These are phyloP conservation scores for Eupeodes corollae DNA, from an alignment of 1,140 invertebrate species.

Conservation along the genomic window DNA sequence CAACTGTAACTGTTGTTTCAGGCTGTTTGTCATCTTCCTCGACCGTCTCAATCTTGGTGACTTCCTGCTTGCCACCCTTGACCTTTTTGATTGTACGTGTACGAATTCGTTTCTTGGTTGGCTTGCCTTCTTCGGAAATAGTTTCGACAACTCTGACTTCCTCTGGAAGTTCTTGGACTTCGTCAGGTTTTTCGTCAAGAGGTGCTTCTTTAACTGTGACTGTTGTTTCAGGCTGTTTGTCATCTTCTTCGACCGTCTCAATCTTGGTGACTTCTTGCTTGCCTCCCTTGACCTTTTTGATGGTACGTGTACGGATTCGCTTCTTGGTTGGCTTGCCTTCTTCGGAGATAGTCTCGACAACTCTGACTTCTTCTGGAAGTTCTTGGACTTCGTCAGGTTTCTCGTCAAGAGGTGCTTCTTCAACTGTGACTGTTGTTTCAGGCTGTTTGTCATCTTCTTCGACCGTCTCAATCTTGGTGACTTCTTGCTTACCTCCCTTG, in stretches of 20 bases:
- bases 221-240: conserved; percentile 6
- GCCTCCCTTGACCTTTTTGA: conserved; percentile 9
- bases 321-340: conserved; percentile 8
- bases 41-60: conserved; percentile 8
- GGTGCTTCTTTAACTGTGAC: conserved; percentile 7
- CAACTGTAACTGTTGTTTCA: conserved; percentile 6
- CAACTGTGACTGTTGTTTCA: conserved; percentile 6
- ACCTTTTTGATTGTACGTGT: conserved; percentile 10
- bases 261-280: conserved; percentile 9
- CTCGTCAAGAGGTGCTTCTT: conserved; percentile 6
- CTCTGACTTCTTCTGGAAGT: conserved; percentile 8
- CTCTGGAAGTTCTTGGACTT: conserved; percentile 7
- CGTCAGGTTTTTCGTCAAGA: conserved; percentile 4
- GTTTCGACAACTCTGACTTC: conserved; percentile 8
- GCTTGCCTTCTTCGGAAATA: conserved; percentile 6
- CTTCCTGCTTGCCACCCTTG: conserved; percentile 9
- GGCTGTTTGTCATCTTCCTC: conserved; percentile 8
- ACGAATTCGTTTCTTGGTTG: conserved; percentile 8
- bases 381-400: conserved; percentile 4
- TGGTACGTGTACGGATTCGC: conserved; percentile 8
- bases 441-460: conserved; percentile 10
- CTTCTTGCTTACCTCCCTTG: conserved; percentile 9
- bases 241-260: conserved; percentile 9
- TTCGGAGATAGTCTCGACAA: conserved; percentile 7
- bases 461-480: conserved; percentile 9